These are phyloP conservation scores for Lampropteryx suffumata DNA, from an alignment of 2,888 invertebrate genomes.

Conservation along the genomic window DNA sequence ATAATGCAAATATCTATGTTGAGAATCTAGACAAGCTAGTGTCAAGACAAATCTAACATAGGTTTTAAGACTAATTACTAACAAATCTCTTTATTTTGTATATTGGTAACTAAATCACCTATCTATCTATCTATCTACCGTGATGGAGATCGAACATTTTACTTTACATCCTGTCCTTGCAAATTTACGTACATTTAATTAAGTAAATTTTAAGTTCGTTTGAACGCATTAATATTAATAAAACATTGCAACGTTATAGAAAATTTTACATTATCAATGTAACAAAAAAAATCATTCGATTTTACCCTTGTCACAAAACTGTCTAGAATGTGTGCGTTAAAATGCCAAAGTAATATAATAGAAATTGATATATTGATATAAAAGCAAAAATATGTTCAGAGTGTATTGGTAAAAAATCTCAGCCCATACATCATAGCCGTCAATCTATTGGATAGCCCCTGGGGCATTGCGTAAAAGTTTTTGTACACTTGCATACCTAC, in stretches of 20 bases:
- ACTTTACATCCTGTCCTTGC: too few species aligned
- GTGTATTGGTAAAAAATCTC: constrained; percentile 73
- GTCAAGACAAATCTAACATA: too few species aligned
- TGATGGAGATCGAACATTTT: too few species aligned
- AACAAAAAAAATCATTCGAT: constrained; percentile 3
- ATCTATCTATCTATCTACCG: too few species aligned
- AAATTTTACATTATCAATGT: not conserved
- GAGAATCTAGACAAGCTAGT: too few species aligned
- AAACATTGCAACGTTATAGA: not conserved
- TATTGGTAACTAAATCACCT: too few species aligned
- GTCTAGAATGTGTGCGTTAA: constrained; percentile 50
- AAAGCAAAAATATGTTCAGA: constrained; percentile 81
- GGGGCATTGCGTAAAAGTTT: constrained; percentile 72
- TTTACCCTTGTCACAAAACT: constrained; percentile 51
- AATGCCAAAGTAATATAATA: constrained; percentile 63
- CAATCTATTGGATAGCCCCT: constrained; percentile 65
- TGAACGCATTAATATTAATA: not conserved
- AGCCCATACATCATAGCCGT: constrained; percentile 80
- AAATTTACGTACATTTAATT: too few species aligned
- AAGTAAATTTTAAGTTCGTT: too few species aligned
- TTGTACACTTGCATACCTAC: constrained; percentile 41
- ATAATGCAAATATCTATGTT: too few species aligned
- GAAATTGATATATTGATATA: constrained; percentile 80
- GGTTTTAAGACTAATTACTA: too few species aligned
- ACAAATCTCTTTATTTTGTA: too few species aligned